phyloP scores from a whole-genome alignment of 1,140 invertebrate species.

The Rhynchophorus ferrugineus region DNA sequence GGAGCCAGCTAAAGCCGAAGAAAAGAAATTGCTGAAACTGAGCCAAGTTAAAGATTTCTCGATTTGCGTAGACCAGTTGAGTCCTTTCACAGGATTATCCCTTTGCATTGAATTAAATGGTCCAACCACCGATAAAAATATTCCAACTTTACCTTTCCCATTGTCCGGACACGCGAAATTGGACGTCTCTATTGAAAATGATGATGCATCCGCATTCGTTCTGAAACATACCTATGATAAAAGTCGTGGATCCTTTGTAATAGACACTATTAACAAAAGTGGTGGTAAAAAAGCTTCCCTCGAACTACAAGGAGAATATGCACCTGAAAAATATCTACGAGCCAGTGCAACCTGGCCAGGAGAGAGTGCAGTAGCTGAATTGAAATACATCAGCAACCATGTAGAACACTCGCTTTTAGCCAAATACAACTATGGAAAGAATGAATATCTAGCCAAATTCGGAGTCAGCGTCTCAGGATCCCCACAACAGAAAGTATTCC shows the following conservation, averaged over 20 bases:
- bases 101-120: conserved; percentile 56
- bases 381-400: conserved; percentile 45
- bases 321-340: conserved; percentile 48
- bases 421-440: conserved; percentile 49
- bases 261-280: conserved; percentile 63
- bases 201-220: conserved; percentile 56
- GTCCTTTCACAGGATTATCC: conserved; percentile 55
- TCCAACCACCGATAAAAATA: conserved; percentile 43
- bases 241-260: conserved; percentile 47
- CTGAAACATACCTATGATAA: conserved; percentile 42
- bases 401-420: conserved; percentile 49
- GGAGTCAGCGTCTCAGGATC: conserved; percentile 53
- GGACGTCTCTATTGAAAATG: conserved; percentile 53
- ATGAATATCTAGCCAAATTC: conserved; percentile 52
- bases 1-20: conserved; percentile 49
- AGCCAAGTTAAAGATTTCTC: conserved; percentile 48
- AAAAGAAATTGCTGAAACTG: conserved; percentile 48
- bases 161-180: conserved; percentile 56
- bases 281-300: conserved; percentile 52
- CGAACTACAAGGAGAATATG: conserved; percentile 42
- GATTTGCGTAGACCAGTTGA: conserved; percentile 65
- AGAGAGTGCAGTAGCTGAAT: conserved; percentile 48
- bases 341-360: conserved; percentile 48
- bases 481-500: conserved; percentile 48
- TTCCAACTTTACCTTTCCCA: conserved; percentile 50